These are phyloP conservation scores for Amphipyra berbera DNA, from an alignment of 2,888 invertebrate species.

Conservation along the genomic window DNA sequence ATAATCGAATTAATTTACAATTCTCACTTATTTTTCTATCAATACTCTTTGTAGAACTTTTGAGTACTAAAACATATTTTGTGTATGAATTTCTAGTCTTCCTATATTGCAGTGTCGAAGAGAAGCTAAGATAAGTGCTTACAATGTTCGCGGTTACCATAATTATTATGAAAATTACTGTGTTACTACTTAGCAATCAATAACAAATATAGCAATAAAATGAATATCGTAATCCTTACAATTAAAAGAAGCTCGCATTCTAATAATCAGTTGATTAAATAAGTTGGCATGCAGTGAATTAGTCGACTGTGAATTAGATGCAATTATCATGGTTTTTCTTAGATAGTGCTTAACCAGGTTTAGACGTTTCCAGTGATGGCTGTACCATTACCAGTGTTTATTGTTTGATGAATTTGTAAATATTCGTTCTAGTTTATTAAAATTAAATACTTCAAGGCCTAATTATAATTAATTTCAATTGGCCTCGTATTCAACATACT, in stretches of 20 bases:
- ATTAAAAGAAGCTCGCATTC: conserved; percentile 15
- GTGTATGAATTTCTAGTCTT: conserved; percentile 59
- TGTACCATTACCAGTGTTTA: conserved; percentile 51
- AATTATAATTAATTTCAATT: conserved; percentile 57
- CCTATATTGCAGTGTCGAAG: conserved; percentile 59
- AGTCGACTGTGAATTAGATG: conserved; percentile 12
- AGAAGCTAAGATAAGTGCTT: conserved; percentile 57
- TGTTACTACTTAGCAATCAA: conserved; percentile 8
- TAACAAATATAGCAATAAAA: conserved; percentile 23
- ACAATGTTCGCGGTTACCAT: conserved; percentile 23
- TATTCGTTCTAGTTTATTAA: conserved; percentile 49
- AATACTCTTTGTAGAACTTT: conserved; percentile 52
- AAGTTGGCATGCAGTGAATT: conserved; percentile 14
- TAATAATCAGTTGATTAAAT: conserved; percentile 16
- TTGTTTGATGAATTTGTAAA: conserved; percentile 56
- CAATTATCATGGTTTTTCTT: conserved; percentile 56
- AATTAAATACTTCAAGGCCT: conserved; percentile 62
- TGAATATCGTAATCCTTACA: conserved; percentile 12
- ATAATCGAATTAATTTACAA: conserved; percentile 39
- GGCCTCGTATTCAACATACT: conserved; percentile 57
- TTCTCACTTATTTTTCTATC: conserved; percentile 54
- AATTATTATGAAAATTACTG: conserved; percentile 11
- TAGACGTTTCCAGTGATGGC: conserved; percentile 56
- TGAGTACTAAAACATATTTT: conserved; percentile 51
- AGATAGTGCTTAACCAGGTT: conserved; percentile 53